Base-by-base conservation (phyloP, 2,113 vertebrate species). In the Otus sunia region DNA sequence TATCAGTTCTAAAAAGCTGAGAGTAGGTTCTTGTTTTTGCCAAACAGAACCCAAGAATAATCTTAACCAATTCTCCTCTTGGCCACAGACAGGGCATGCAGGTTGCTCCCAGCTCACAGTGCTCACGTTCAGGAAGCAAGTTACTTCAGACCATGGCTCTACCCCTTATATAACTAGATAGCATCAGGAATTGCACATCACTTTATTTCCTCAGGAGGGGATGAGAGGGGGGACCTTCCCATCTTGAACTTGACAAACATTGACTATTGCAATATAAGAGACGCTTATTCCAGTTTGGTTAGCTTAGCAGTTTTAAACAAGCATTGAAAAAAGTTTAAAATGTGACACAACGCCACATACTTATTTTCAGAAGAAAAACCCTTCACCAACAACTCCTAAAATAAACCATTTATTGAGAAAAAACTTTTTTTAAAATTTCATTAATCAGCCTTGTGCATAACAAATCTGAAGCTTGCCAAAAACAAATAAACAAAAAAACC, bases 371-470 rank as follows among this genome's bases (percentile, higher is more conserved):
- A 96, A 93, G 62, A 92, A 95, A 92, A 83, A 32, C 59, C 56
- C 43, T 79, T 82, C 66, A 96, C 95, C 79, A 72, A 11, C 43
- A 82, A 91, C 91, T 98, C 98, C 98, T 98, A 98, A 99, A 98
- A 99, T 98, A 99, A 98, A 99, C 98, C 98, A 98, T 99, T 98
- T 99, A 99, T 98, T 99, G 98, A 98, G 97, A 98, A 98, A 97
- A 97, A 96, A 93, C 29, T 71, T 96, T 94, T 94, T 96, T 98
- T 97, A 49, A 81, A 96, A 97, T 97, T 96, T 98, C 96, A 97
- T 95, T 89, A 81, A 97, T 96, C 96, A 96, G 96, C 97, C 96
- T 98, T 97, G 96, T 98, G 98, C 97, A 97, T 97, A 97, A 98
- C 97, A 98, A 98, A 98, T 97, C 96, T 22, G 93, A 97, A 98